These are phyloP conservation scores for Stichodactyla mertensii DNA, from an alignment of 64 coral and sea anemone species.

Conservation along the genomic window DNA sequence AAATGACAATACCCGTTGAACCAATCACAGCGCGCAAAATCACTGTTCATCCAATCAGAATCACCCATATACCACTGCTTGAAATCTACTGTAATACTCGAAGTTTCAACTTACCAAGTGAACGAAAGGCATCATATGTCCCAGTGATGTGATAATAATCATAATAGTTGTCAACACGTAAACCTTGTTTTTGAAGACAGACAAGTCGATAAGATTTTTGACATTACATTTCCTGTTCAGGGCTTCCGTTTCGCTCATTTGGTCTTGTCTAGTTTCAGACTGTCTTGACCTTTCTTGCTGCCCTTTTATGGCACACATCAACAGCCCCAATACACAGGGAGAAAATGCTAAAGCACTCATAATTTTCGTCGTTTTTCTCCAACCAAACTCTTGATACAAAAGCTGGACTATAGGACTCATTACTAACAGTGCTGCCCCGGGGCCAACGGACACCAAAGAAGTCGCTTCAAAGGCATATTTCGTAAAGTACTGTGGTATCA, in stretches of 20 bases:
- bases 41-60: too few relatives aligned
- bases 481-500: background rate
- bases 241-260: background rate
- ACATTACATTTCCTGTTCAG: background rate
- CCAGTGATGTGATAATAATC: background rate
- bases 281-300: background rate
- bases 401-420: background rate
- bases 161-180: background rate
- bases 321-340: background rate
- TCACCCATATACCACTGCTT: too few relatives aligned
- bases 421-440: background rate
- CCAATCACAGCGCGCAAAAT: too few relatives aligned
- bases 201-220: background rate
- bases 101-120: background rate
- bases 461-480: constrained; percentile 11
- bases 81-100: too few relatives aligned
- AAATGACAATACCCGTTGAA: too few relatives aligned
- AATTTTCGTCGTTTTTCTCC: background rate
- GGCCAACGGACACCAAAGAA: background rate
- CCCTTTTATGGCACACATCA: background rate
- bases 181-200: background rate
- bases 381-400: background rate
- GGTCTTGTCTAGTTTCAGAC: background rate
- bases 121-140: background rate
- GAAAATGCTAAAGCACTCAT: background rate